Conservation (phyloP, 2,113 vertebrate genomes). For the Mixornis gularis region DNA sequence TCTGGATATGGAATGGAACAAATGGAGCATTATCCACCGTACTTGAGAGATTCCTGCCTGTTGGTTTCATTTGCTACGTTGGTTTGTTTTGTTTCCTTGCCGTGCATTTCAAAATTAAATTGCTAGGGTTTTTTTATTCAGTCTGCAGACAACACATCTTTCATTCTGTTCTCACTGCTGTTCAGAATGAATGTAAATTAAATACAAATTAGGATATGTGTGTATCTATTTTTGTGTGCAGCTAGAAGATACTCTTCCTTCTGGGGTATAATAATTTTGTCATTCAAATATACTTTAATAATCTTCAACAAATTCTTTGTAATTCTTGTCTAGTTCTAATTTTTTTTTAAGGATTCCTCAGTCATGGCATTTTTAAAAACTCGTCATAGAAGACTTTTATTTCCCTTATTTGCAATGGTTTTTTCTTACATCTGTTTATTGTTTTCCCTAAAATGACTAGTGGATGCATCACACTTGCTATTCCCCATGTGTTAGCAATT, state of each 20-base stretch:
- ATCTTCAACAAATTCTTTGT: not conserved
- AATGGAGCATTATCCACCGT: not conserved
- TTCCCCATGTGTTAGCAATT: not conserved
- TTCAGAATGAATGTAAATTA: constrained; percentile 13
- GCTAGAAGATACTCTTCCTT: not conserved
- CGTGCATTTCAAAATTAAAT: not conserved
- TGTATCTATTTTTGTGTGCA: not conserved
- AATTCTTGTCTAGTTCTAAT: not conserved
- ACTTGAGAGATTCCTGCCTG: not conserved
- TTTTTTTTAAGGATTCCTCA: not conserved
- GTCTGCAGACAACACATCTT: constrained; percentile 4
- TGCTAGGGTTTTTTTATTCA: not conserved
- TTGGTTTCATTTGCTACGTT: not conserved
- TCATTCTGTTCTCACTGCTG: constrained; percentile 14
- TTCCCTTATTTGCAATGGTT: not conserved
- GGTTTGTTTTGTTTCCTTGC: not conserved
- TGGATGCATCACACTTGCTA: not conserved
- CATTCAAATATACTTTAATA: not conserved
- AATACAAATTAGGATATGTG: not conserved
- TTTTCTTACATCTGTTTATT: not conserved
- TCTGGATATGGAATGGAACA: not conserved
- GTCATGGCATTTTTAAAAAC: not conserved
- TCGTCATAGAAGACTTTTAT: not conserved
- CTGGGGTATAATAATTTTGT: not conserved
- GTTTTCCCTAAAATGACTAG: not conserved